Evolutionary conservation across 2,888 invertebrate genomes (phyloP).

Genomic region (Sarcophaga caerulescens): DNA sequence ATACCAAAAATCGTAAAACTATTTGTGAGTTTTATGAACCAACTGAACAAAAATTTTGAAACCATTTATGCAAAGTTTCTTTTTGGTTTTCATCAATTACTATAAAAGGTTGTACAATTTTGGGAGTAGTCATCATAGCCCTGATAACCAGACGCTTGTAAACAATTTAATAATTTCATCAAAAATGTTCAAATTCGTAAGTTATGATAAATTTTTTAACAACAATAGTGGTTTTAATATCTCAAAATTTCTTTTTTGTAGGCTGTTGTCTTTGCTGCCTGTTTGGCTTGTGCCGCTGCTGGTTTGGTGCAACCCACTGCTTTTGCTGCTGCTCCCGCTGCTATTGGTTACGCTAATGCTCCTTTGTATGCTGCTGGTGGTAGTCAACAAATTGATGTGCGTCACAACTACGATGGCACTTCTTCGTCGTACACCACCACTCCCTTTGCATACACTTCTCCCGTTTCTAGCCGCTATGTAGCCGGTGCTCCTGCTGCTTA

Average conservation of each 20-base stretch:
- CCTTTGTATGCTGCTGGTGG: constrained; percentile 78
- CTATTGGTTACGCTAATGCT: constrained; percentile 82
- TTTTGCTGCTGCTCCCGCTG: constrained; percentile 69
- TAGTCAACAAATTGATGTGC: constrained; percentile 78
- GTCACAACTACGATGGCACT: constrained; percentile 77
- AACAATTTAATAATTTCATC: constrained; percentile 1
- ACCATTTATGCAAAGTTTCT: not conserved
- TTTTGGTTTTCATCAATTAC: not conserved
- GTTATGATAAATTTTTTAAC: not conserved
- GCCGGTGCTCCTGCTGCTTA: constrained; percentile 72
- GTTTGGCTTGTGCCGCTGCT: constrained; percentile 73
- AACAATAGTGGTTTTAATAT: not conserved
- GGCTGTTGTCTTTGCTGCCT: constrained; percentile 74
- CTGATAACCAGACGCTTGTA: not conserved
- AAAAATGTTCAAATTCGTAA: constrained; percentile 20
- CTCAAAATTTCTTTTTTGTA: constrained; percentile 49
- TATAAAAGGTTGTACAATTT: not conserved
- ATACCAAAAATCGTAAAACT: not conserved
- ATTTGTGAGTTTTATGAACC: no score
- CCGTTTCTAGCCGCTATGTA: constrained; percentile 77
- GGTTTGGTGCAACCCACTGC: constrained; percentile 71
- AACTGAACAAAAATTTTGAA: not conserved
- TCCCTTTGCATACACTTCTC: constrained; percentile 76
- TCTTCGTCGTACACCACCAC: constrained; percentile 78
- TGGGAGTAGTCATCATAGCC: not conserved